Base-by-base conservation (phyloP, 2,797 vertebrate species). In the Taeniopygia guttata region DNA sequence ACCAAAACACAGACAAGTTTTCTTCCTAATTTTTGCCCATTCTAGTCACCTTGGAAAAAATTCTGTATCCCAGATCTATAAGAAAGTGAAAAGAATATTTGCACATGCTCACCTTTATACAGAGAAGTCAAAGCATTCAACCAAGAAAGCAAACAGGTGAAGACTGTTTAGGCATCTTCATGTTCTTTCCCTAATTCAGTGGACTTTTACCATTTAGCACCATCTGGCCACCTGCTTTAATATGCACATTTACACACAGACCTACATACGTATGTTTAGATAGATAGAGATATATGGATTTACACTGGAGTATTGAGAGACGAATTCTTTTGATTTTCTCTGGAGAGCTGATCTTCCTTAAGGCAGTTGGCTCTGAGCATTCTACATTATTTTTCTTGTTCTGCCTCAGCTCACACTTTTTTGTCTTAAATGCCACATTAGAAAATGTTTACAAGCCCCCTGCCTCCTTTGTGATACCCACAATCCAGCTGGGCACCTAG, bases 371-470 rank as follows among this genome's bases (percentile, higher is more conserved):
- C 97, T 38, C 36, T 38, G 36, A 38, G 36, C 9, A 96, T 77
- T 67, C 76, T 58, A 63, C 58, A 97, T 97, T 96, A 90, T 94
- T 84, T 91, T 74, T 66, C 83, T 68, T 77, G 60, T 78, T 94
- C 93, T 93, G 88, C 91, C 86, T 94, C 90, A 82, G 51, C 85
- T 96, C 84, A 91, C 67, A 87, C 73, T 90, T 91, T 95, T 94
- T 95, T 84, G 78, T 79, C 94, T 96, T 95, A 96, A 97, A 96
- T 96, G 91, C 75, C 92, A 84, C 88, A 94, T 96, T 96, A 96
- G 52, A 89, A 96, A 95, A 93, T 70, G 85, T 87, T 90, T 95
- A 76, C 63, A 15, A 74, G 86, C 59, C 69, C 69, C 42, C 48
- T 4, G 3, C 81, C 77, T 92, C 76, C 85, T 72, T 64, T 81